Conservation (phyloP, 2,113 vertebrate species). For the Ailurus styani region DNA sequence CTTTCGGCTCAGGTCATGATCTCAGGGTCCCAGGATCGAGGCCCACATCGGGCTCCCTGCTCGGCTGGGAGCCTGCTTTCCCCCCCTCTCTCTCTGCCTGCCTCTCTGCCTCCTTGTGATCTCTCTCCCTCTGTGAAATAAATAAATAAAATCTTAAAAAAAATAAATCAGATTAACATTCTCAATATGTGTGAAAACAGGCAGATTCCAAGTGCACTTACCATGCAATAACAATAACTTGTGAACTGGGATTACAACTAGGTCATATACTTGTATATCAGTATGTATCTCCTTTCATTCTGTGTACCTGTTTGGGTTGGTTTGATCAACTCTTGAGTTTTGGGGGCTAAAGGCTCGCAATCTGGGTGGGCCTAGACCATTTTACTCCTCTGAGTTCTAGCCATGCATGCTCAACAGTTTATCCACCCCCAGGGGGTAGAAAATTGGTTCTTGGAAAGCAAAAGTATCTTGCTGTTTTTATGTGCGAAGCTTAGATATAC, state of each 20-base stretch:
- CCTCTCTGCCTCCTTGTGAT: no score
- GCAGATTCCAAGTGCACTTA: not conserved
- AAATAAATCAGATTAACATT: not conserved
- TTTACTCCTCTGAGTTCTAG: not conserved
- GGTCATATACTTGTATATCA: not conserved
- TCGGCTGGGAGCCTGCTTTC: no score
- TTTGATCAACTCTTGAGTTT: not conserved
- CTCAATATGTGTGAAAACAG: not conserved
- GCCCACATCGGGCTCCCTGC: no score
- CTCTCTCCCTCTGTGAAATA: no score
- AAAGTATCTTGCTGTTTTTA: not conserved
- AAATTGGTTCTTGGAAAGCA: not conserved
- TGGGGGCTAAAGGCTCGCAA: not conserved
- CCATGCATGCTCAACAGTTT: not conserved
- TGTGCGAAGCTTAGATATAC: not conserved
- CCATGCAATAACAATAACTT: not conserved
- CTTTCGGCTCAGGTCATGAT: no score
- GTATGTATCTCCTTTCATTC: not conserved
- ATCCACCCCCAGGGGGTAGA: not conserved
- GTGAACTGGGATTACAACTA: not conserved
- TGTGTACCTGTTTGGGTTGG: not conserved
- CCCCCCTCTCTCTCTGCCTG: no score
- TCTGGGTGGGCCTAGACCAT: not conserved
- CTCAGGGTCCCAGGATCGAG: no score
- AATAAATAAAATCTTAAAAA: no score